Conservation (phyloP, 2,888 invertebrate species). For the Drosophila atripex region DNA sequence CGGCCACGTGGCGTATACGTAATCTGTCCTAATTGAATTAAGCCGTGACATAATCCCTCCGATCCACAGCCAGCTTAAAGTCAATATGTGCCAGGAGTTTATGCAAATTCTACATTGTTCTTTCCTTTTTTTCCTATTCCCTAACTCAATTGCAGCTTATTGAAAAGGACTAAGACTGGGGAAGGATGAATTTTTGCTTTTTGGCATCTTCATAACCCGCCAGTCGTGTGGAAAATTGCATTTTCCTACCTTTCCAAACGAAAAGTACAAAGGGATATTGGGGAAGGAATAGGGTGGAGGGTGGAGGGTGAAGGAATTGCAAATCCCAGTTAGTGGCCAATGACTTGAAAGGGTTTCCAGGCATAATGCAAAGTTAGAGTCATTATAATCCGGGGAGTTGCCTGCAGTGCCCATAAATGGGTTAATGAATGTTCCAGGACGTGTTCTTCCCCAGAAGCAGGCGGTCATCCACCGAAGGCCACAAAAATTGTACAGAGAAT, state of each 20-base stretch:
- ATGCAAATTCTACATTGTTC: constrained; percentile 60
- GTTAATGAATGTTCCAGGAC: constrained; percentile 38
- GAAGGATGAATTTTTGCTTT: neutral
- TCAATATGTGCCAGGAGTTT: constrained; percentile 43
- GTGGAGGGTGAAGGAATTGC: constrained; percentile 20
- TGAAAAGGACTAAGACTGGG: constrained; percentile 43
- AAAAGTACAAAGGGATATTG: constrained; percentile 15
- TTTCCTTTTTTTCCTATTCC: constrained; percentile 2
- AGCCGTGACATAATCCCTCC: constrained; percentile 70
- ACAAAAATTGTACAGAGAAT: constrained; percentile 4
- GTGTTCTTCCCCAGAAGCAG: neutral
- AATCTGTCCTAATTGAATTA: constrained; percentile 76
- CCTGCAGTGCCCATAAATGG: constrained; percentile 55
- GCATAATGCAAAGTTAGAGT: constrained; percentile 61
- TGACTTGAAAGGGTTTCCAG: constrained; percentile 69
- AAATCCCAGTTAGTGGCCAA: constrained; percentile 62
- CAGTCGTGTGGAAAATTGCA: constrained; percentile 81
- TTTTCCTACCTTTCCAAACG: constrained; percentile 48
- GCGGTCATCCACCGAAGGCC: no score
- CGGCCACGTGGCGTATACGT: constrained; percentile 67
- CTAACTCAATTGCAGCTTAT: constrained; percentile 62
- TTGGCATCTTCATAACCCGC: constrained; percentile 46
- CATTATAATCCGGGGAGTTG: constrained; percentile 29
- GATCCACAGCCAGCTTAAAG: constrained; percentile 30
- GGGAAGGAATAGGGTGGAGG: neutral